A percentile compares a stretch with the other conserved stretches of the same genome.
Conservation (phyloP, 2,797 vertebrate species). For the Erpetoichthys calabaricus region DNA sequence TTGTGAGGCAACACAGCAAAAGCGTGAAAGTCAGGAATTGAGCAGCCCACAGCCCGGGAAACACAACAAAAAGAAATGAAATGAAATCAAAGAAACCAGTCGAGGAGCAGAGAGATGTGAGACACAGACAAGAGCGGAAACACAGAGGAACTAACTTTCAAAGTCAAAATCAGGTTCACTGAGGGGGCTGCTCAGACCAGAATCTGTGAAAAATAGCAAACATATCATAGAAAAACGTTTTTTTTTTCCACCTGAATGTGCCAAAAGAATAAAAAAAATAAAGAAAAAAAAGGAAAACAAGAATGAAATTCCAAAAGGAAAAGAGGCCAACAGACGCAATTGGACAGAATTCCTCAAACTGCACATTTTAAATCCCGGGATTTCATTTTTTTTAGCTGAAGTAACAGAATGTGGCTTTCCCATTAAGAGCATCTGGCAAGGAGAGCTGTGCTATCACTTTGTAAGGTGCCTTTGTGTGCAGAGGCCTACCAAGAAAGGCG, state of each 20-base stretch:
- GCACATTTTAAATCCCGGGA: not conserved
- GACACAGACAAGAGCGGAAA: conserved; percentile 43
- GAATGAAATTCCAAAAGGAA: conserved; percentile 33
- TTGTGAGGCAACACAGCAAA: conserved; percentile 34
- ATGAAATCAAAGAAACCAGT: conserved; percentile 25
- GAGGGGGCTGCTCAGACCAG: conserved; percentile 92
- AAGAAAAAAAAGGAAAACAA: conserved; percentile 28
- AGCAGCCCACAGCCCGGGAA: conserved; percentile 50
- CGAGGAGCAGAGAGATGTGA: conserved; percentile 8
- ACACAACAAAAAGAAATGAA: conserved; percentile 33
- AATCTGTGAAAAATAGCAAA: conserved; percentile 93
- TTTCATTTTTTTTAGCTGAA: not conserved
- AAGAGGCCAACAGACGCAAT: conserved; percentile 29
- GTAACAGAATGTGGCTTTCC: too few relatives aligned
- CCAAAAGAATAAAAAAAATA: conserved; percentile 19
- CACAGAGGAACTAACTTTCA: conserved; percentile 89
- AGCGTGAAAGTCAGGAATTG: conserved; percentile 41
- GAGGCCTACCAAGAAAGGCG: too few relatives aligned
- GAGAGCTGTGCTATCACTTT: too few relatives aligned
- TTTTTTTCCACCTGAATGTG: conserved; percentile 23
- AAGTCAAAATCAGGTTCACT: conserved; percentile 87
- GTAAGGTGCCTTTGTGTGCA: too few relatives aligned
- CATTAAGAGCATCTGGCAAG: too few relatives aligned
- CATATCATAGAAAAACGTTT: conserved; percentile 35
- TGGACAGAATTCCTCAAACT: conserved; percentile 14